Conservation (phyloP, 2,113 vertebrate genomes). For the Craseonycteris thonglongyai region DNA sequence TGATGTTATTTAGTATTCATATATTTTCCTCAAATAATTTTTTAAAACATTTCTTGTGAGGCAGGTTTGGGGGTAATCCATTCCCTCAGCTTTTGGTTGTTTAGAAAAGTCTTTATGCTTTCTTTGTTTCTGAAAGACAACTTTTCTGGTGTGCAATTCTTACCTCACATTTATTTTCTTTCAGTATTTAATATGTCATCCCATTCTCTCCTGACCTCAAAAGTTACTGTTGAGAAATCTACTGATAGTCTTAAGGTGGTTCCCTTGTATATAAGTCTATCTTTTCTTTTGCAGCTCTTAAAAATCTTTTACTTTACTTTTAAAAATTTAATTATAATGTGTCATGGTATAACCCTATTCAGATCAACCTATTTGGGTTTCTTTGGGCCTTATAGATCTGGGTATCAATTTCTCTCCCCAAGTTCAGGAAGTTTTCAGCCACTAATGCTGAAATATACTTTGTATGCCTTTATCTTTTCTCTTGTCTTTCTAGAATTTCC, state of each 20-base stretch:
- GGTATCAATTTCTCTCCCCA: not conserved
- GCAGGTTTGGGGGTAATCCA: not conserved
- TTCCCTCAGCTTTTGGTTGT: not conserved
- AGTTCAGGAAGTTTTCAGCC: not conserved
- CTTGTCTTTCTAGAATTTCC: not conserved
- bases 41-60: not conserved
- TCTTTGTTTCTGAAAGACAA: not conserved
- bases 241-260: not conserved
- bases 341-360: not conserved
- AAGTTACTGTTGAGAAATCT: not conserved
- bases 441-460: not conserved
- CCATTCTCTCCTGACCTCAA: not conserved
- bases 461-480: not conserved
- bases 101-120: not conserved
- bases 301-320: not conserved
- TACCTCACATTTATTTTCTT: not conserved
- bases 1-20: not conserved
- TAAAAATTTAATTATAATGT: not conserved
- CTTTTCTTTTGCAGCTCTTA: not conserved
- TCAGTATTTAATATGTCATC: not conserved
- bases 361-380: not conserved
- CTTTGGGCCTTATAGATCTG: not conserved
- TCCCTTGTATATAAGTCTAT: not conserved
- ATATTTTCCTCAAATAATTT: not conserved
- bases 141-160: not conserved